A percentile compares a stretch with the other conserved stretches of the same genome.
Evolutionary conservation across 2,113 vertebrate species (phyloP).

Genomic region (Anthoscopus minutus): DNA sequence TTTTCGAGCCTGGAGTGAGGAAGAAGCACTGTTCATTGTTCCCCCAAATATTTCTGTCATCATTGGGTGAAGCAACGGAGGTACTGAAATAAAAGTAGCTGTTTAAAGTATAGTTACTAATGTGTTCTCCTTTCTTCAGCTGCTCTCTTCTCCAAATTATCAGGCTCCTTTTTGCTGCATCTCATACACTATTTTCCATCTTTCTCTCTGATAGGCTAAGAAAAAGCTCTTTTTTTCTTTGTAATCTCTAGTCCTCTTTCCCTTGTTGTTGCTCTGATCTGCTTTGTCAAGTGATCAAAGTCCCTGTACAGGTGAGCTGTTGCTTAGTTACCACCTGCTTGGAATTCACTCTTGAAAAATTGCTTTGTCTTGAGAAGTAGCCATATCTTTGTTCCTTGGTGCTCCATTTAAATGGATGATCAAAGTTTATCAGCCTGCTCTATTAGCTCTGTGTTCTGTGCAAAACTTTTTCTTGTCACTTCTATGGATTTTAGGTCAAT

Average conservation of each 20-base stretch:
- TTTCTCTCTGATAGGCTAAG: slow-evolving; percentile 5
- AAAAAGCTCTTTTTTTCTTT: not conserved
- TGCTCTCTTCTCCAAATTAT: not conserved
- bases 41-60: not conserved
- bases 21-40: not conserved
- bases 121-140: not conserved
- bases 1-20: not conserved
- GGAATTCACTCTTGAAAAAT: slow-evolving; percentile 58
- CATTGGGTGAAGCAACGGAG: not conserved
- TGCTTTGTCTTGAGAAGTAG: slow-evolving; percentile 61
- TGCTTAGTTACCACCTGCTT: slow-evolving; percentile 62
- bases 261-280: slow-evolving; percentile 43
- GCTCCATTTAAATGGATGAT: slow-evolving; percentile 61
- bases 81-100: not conserved
- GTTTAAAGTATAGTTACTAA: not conserved
- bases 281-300: slow-evolving; percentile 64
- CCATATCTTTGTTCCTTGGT: slow-evolving; percentile 45
- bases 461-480: slow-evolving; percentile 39
- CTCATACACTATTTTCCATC: not conserved
- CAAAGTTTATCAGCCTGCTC: slow-evolving; percentile 51
- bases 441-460: slow-evolving; percentile 27
- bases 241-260: slow-evolving; percentile 6
- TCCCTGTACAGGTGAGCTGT: slow-evolving; percentile 50
- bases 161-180: not conserved
- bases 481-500: slow-evolving; percentile 16